Conservation (phyloP, 2,888 invertebrate species). For the Xiphydria camelus region DNA sequence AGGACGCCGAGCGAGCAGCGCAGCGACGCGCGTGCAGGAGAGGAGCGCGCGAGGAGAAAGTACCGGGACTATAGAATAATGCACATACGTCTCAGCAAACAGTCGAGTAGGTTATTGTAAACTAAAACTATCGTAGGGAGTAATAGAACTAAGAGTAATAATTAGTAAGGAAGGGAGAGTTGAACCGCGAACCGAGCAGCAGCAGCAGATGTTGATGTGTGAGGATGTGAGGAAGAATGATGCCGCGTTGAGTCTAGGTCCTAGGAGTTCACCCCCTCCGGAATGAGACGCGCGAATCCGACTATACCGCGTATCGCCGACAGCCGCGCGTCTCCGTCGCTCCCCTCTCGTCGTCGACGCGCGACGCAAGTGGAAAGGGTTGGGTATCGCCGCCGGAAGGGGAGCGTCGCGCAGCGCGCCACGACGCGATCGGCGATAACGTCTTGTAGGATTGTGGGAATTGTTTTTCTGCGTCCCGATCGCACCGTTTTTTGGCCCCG, state of each 20-base stretch:
- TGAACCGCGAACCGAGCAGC: constrained; percentile 32
- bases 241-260: constrained; percentile 47
- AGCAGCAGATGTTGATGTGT: constrained; percentile 47
- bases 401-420: constrained; percentile 4
- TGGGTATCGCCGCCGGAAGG: not conserved
- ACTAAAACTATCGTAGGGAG: constrained; percentile 19
- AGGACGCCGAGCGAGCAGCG: not conserved
- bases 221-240: constrained; percentile 51
- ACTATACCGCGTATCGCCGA: too few species aligned
- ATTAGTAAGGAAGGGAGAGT: constrained; percentile 23
- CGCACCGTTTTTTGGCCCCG: constrained; percentile 25
- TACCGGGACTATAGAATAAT: not conserved
- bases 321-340: too few species aligned
- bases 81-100: not conserved
- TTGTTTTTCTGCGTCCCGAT: constrained; percentile 54
- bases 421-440: constrained; percentile 37
- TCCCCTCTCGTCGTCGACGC: not conserved
- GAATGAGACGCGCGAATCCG: constrained; percentile 43
- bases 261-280: constrained; percentile 43
- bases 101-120: constrained; percentile 10
- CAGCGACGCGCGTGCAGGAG: not conserved
- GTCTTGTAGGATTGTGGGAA: constrained; percentile 54
- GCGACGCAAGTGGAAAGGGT: too few species aligned
- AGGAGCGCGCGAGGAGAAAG: too few species aligned
- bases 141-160: constrained; percentile 27